phyloP scores from a whole-genome alignment of 1,140 invertebrate genomes.

The Bombus terrestris region DNA sequence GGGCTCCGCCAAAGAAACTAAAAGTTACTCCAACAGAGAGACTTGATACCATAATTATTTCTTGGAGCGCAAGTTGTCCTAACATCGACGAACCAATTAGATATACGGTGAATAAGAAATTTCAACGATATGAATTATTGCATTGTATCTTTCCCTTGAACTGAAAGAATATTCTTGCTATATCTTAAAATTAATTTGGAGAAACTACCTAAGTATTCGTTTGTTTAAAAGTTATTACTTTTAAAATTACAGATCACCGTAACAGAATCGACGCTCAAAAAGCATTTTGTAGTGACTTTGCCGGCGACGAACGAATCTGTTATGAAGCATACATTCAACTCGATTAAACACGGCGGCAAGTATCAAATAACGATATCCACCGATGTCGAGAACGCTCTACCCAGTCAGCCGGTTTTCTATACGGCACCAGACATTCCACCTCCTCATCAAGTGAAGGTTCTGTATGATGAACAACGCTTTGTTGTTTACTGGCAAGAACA shows the following conservation, averaged over 20 bases:
- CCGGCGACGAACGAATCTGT: conserved; percentile 78
- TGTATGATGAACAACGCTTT: conserved; percentile 82
- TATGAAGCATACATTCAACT: conserved; percentile 83
- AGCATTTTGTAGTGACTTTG: conserved; percentile 80
- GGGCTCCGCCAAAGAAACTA: conserved; percentile 85
- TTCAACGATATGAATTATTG: neutral
- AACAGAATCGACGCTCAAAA: conserved; percentile 82
- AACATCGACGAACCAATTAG: conserved; percentile 82
- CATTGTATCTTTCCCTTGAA: neutral
- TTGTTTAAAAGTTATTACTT: neutral
- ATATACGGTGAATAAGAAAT: conserved; percentile 83
- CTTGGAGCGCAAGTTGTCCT: conserved; percentile 84
- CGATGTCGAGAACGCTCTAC: conserved; percentile 79
- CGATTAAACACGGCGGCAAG: conserved; percentile 85
- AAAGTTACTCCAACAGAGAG: conserved; percentile 79
- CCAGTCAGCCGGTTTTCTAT: conserved; percentile 80
- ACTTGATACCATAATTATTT: conserved; percentile 79
- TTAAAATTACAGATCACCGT: conserved; percentile 82
- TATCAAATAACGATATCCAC: conserved; percentile 86
- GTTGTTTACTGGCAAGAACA: conserved; percentile 86
- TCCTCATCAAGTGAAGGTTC: conserved; percentile 86
- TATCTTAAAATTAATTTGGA: neutral
- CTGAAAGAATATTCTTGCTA: neutral
- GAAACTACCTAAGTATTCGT: neutral
- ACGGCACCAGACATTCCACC: conserved; percentile 84